Conservation (phyloP, 2,888 invertebrate species). For the Stictocephala bisonia region DNA sequence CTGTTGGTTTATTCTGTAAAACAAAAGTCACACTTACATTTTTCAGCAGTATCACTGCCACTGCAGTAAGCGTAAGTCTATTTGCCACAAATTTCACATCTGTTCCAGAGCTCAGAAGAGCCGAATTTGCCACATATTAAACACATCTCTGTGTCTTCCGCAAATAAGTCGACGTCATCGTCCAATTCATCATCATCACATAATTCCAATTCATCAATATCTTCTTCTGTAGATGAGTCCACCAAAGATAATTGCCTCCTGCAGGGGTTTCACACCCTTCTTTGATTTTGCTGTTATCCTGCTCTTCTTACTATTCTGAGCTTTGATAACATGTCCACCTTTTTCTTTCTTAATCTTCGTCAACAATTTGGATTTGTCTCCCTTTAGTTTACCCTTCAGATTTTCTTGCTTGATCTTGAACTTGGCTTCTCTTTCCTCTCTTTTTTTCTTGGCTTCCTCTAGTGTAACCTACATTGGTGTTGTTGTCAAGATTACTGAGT, state of each 20-base stretch:
- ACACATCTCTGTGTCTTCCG: slow-evolving; percentile 30
- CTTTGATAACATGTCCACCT: no score
- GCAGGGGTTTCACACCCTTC: background rate
- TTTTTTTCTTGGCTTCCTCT: slow-evolving; percentile 17
- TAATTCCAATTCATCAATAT: slow-evolving; percentile 12
- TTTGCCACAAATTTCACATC: slow-evolving; percentile 11
- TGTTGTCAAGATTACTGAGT: slow-evolving; percentile 15
- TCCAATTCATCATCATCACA: slow-evolving; percentile 23
- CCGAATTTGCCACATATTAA: slow-evolving; percentile 20
- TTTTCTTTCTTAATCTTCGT: no score
- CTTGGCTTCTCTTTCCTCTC: background rate
- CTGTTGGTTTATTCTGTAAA: no score
- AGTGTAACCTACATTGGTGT: slow-evolving; percentile 1
- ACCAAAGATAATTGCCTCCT: slow-evolving; percentile 11
- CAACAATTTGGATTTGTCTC: no score
- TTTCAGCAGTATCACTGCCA: slow-evolving; percentile 9
- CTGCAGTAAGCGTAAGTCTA: slow-evolving; percentile 21
- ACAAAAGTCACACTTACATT: slow-evolving; percentile 36
- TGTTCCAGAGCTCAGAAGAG: slow-evolving; percentile 26
- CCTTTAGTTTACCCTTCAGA: no score
- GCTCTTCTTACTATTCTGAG: no score
- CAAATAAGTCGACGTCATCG: slow-evolving; percentile 9
- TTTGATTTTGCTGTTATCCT: background rate
- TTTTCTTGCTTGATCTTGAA: no score
- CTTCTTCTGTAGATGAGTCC: slow-evolving; percentile 25